Percentiles rank a stretch among this genome's conserved stretches.
Conservation (phyloP, 2,888 invertebrate species). For the Trissolcus brochymenae region DNA sequence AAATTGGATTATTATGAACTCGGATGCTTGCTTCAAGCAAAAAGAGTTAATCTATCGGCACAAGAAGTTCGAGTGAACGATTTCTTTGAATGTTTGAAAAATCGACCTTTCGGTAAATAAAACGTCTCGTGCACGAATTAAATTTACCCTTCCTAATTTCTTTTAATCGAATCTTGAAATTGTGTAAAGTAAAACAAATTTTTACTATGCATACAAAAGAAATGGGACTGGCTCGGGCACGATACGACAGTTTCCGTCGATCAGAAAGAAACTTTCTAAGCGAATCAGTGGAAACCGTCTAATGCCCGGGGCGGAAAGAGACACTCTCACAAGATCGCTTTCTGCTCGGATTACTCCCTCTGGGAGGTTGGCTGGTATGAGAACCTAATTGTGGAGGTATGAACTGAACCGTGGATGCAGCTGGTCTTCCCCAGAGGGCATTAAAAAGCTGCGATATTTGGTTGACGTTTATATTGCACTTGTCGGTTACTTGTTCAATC, state of each 20-base stretch:
- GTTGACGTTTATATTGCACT: constrained; percentile 51
- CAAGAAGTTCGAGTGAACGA: constrained; percentile 10
- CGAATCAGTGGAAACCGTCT: constrained; percentile 51
- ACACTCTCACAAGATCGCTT: constrained; percentile 52
- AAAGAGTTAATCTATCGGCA: constrained; percentile 36
- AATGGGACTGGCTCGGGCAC: not conserved
- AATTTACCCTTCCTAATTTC: no score
- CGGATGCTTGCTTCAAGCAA: constrained; percentile 7
- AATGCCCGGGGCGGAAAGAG: constrained; percentile 50
- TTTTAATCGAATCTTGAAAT: no score
- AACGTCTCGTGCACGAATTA: no score
- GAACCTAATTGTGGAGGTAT: constrained; percentile 62
- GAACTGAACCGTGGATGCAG: constrained; percentile 53
- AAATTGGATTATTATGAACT: constrained; percentile 38
- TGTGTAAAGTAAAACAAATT: not conserved
- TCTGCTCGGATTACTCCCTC: constrained; percentile 58
- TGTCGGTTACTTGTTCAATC: constrained; percentile 21
- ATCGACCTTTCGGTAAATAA: not conserved
- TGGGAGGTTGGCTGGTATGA: constrained; percentile 56
- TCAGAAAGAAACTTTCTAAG: constrained; percentile 40
- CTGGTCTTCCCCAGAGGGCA: constrained; percentile 57
- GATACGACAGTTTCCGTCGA: constrained; percentile 5
- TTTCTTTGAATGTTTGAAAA: not conserved
- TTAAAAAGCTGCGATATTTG: constrained; percentile 56
- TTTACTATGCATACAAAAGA: not conserved